Conservation (phyloP, 2,888 invertebrate genomes). For the Phytoseiulus persimilis region DNA sequence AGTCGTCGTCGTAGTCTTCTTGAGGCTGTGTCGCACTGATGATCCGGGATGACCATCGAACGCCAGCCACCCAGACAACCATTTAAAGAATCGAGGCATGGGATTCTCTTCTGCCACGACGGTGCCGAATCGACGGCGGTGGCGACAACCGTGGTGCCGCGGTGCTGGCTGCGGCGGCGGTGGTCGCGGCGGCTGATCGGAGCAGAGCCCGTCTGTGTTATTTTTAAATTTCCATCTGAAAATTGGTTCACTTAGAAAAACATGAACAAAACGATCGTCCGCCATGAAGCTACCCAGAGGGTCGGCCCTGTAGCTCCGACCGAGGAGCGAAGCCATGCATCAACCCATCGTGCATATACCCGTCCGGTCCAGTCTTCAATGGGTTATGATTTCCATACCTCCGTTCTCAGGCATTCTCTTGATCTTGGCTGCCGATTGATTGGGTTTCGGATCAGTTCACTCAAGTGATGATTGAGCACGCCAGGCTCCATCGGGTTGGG, state of each 20-base stretch:
- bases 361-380: background rate
- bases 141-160: background rate
- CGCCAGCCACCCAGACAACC: background rate
- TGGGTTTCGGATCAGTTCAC: too few species aligned
- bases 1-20: background rate
- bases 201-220: constrained; percentile 16
- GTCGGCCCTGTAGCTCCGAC: background rate
- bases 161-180: background rate
- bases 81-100: background rate
- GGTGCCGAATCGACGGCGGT: background rate
- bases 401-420: too few species aligned
- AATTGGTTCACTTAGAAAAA: constrained; percentile 25
- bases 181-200: background rate
- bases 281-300: background rate
- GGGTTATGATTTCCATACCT: too few species aligned
- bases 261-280: background rate
- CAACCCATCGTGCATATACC: background rate
- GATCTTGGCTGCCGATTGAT: too few species aligned
- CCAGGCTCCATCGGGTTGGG: too few species aligned
- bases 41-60: background rate
- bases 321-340: background rate
- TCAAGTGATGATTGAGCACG: too few species aligned
- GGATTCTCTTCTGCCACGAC: background rate
- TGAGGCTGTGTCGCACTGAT: background rate
- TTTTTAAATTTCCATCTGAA: constrained; percentile 33